phyloP scores from a whole-genome alignment of 2,113 vertebrate genomes.

The Bettongia penicillata region DNA sequence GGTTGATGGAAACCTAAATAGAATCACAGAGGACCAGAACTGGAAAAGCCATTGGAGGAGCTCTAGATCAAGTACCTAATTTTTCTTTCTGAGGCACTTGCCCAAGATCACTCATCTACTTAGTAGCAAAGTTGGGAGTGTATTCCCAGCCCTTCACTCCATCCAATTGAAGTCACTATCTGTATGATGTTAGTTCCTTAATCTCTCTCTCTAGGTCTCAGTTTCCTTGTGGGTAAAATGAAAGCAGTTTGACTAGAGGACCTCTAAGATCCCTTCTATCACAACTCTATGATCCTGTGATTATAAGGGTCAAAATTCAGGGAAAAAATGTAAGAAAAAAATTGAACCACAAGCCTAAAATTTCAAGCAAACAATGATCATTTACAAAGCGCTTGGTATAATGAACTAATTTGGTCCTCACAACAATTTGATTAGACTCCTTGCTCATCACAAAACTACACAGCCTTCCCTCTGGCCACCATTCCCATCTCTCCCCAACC shows the following conservation, averaged over 20 bases:
- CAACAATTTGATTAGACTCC: background rate
- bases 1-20: background rate
- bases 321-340: background rate
- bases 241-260: background rate
- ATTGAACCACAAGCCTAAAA: background rate
- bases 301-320: background rate
- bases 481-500: background rate
- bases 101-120: background rate
- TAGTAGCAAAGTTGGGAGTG: background rate
- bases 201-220: background rate
- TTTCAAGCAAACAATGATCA: background rate
- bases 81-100: background rate
- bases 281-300: background rate
- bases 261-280: background rate
- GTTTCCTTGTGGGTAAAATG: background rate
- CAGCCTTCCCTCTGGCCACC: background rate
- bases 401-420: background rate
- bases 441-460: background rate
- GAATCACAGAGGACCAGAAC: background rate
- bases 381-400: background rate
- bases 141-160: background rate
- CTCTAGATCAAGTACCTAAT: background rate
- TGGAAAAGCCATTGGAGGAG: background rate
- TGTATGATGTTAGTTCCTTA: background rate
- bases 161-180: background rate